phyloP scores from a whole-genome alignment of 1,140 invertebrate genomes.

The Gonioctena quinquepunctata region DNA sequence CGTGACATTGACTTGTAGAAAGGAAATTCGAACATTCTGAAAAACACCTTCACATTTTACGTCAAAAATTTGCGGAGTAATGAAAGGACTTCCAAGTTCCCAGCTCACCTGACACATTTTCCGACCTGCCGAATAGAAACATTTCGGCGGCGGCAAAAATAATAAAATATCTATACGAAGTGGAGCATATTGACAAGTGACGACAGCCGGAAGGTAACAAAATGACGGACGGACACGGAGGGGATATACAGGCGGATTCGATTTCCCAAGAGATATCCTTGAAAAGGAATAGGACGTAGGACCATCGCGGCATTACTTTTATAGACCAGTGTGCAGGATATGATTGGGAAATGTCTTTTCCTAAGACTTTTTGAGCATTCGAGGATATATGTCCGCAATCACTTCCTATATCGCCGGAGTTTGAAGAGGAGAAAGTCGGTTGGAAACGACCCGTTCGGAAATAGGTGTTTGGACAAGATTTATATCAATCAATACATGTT shows the following conservation, averaged over 20 bases:
- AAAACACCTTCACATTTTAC: too few relatives aligned
- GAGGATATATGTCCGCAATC: not conserved
- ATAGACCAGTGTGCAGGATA: not conserved
- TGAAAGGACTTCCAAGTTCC: too few relatives aligned
- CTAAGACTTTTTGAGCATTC: not conserved
- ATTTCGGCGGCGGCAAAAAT: not conserved
- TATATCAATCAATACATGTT: too few relatives aligned
- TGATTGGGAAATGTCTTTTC: not conserved
- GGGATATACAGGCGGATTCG: constrained; percentile 25
- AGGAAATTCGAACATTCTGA: too few relatives aligned
- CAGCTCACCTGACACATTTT: not conserved
- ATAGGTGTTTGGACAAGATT: not conserved
- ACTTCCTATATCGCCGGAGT: not conserved
- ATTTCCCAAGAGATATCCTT: constrained; percentile 24
- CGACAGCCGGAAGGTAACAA: constrained; percentile 30
- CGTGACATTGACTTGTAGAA: too few relatives aligned
- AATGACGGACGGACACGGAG: constrained; percentile 26
- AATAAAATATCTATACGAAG: not conserved
- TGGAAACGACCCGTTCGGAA: not conserved
- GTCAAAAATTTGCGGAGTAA: too few relatives aligned
- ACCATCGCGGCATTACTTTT: not conserved
- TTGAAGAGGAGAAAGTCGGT: not conserved
- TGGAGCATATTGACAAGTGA: constrained; percentile 22
- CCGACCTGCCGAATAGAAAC: not conserved
- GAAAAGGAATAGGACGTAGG: not conserved